A percentile compares a stretch with the other conserved stretches of the same genome.
phyloP scores from a whole-genome alignment of 2,113 vertebrate species.

The Peromyscus californicus region DNA sequence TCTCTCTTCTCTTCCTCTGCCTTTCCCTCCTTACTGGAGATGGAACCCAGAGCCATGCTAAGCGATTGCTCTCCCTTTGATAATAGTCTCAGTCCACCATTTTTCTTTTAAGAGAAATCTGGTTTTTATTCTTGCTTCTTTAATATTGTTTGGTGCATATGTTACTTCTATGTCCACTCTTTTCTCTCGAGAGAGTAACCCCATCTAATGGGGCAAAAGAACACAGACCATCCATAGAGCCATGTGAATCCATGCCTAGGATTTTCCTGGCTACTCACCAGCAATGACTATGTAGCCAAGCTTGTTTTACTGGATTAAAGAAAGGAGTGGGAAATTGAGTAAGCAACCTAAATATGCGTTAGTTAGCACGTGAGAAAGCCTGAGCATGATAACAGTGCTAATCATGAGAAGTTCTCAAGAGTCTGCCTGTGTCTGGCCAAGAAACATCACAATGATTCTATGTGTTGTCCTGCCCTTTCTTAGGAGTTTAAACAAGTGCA shows the following conservation, averaged over 20 bases:
- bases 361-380: background rate
- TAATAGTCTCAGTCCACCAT: background rate
- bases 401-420: background rate
- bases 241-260: background rate
- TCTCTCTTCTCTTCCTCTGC: too few relatives aligned
- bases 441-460: background rate
- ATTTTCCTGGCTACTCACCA: background rate
- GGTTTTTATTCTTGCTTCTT: background rate
- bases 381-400: accelerated
- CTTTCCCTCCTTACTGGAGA: background rate
- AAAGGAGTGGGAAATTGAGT: background rate
- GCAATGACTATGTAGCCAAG: background rate
- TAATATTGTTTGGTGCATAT: background rate
- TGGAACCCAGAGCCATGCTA: background rate
- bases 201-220: background rate
- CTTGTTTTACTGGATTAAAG: background rate
- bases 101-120: background rate
- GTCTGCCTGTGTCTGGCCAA: background rate
- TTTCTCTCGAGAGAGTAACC: background rate
- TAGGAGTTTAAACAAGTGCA: background rate
- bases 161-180: background rate
- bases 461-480: background rate
- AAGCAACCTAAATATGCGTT: background rate
- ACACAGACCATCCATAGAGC: background rate
- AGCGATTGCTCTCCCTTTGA: too few relatives aligned